Evolutionary conservation across 2,888 invertebrate genomes (phyloP).

Genomic region (Drosophila monieri): DNA sequence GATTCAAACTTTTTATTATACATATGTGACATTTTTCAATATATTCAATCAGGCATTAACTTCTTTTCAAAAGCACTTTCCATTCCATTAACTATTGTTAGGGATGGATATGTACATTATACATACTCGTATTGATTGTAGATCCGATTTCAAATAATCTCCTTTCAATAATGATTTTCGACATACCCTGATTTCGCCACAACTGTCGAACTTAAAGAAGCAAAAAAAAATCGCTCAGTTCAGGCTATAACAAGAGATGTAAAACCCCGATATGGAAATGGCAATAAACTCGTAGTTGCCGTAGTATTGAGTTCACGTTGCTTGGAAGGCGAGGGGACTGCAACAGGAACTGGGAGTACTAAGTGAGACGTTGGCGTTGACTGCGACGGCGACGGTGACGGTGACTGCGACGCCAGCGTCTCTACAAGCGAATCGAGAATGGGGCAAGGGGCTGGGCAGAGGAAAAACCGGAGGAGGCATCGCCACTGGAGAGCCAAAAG

Average conservation of each 20-base stretch:
- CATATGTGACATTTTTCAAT: too few species aligned
- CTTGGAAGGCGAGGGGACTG: conserved; percentile 26
- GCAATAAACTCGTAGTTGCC: conserved; percentile 71
- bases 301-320: conserved; percentile 57
- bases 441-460: conserved; percentile 9
- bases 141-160: not conserved
- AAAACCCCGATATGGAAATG: conserved; percentile 77
- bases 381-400: conserved; percentile 19
- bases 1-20: too few species aligned
- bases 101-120: not conserved
- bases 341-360: conserved; percentile 72
- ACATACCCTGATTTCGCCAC: conserved; percentile 17
- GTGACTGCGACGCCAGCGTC: conserved; percentile 48
- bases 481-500: conserved; percentile 35
- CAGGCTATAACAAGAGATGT: conserved; percentile 55
- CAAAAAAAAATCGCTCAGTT: conserved; percentile 6
- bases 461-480: conserved; percentile 3
- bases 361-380: conserved; percentile 46
- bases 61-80: not conserved
- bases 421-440: conserved; percentile 23
- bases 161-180: not conserved
- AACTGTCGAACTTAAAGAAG: conserved; percentile 8
- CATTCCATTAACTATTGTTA: not conserved
- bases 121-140: not conserved
- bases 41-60: too few species aligned